Base-by-base conservation (phyloP, 2,888 invertebrate genomes). In the Glyphotaelius pellucidus region DNA sequence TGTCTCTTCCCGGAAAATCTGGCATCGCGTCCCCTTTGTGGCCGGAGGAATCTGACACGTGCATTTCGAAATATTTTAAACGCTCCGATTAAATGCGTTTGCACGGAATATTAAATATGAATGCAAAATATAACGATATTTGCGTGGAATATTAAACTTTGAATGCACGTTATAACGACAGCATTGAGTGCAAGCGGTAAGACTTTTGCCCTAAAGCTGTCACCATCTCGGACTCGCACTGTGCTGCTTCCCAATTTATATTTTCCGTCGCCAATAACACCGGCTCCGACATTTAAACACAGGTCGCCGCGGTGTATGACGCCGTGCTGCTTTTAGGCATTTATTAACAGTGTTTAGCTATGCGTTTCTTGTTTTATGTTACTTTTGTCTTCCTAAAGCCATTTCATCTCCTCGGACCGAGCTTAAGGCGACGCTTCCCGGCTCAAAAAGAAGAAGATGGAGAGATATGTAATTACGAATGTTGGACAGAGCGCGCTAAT, bases 271-370 rank as follows among this genome's bases (percentile, higher is more conserved):
- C 38, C 85, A 85, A 42, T 35, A 86, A 30, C 85, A 42, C 85
- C 42, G 84, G n/a, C 84, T 38, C 84, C 84, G 47, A 86, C 85
- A 30, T 38, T 14, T 86, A 12, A 86, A 86, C 38, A 86, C 85
- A 15, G 83, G 38, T 83, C 83, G 83, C 83, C 35, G 38, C 35
- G 32, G 25, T 25, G 38, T 19, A 35, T 83, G 83, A 83, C 32
- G 83, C 35, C 19, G 25, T 15, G 83, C 35, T 83, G 3, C 19
- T 25, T 83, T 83, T 83, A 38, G 25, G 25, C 7, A 67, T 25
- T 83, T 35, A 31, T 32, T 81, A 30, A 32, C 81, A 15, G 81
- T 31, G 15, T 81, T 81, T 81, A 32, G 81, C 14, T 31, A 14
- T 80, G 80, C 31, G 31, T 12, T 81, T 15, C 81, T 7, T 25